These are phyloP conservation scores for Nephotettix cincticeps DNA, from an alignment of 1,140 invertebrate species.

Conservation along the genomic window DNA sequence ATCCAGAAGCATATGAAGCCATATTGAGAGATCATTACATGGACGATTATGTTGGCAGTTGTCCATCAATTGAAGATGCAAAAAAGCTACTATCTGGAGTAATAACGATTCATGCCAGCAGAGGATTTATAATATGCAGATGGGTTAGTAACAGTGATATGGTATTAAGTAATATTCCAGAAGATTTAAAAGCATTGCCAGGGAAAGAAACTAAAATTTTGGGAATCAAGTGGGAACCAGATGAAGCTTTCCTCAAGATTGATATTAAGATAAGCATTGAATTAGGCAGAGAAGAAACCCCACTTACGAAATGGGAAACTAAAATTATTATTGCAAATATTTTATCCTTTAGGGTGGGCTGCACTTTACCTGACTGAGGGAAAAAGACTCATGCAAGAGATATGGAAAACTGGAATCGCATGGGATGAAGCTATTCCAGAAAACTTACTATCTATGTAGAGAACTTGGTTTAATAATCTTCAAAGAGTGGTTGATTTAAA, in stretches of 20 bases:
- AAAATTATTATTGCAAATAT: constrained; percentile 41
- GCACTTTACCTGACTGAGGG: constrained; percentile 38
- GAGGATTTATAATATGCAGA: constrained; percentile 34
- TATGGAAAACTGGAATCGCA: constrained; percentile 34
- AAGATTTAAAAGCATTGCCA: no score
- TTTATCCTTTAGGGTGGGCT: constrained; percentile 44
- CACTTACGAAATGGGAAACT: constrained; percentile 33
- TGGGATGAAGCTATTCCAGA: constrained; percentile 36
- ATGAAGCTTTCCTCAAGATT: not conserved
- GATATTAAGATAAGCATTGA: no score
- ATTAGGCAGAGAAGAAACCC: not conserved
- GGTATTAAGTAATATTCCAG: not conserved
- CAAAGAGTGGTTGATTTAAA: not conserved
- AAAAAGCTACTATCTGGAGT: constrained; percentile 12
- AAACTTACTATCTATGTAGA: not conserved
- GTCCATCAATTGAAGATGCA: constrained; percentile 24
- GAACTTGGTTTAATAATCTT: not conserved
- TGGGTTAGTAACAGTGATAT: constrained; percentile 32
- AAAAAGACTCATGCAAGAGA: constrained; percentile 41
- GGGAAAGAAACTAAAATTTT: constrained; percentile 25
- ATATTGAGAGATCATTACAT: constrained; percentile 27
- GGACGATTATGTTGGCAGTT: constrained; percentile 30
- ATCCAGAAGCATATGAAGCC: not conserved
- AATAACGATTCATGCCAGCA: constrained; percentile 25
- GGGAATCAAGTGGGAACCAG: constrained; percentile 13